Percentiles rank a stretch among this genome's conserved stretches.
phyloP scores from a whole-genome alignment of 2,113 vertebrate genomes.

The Melanotaenia duboulayi region DNA sequence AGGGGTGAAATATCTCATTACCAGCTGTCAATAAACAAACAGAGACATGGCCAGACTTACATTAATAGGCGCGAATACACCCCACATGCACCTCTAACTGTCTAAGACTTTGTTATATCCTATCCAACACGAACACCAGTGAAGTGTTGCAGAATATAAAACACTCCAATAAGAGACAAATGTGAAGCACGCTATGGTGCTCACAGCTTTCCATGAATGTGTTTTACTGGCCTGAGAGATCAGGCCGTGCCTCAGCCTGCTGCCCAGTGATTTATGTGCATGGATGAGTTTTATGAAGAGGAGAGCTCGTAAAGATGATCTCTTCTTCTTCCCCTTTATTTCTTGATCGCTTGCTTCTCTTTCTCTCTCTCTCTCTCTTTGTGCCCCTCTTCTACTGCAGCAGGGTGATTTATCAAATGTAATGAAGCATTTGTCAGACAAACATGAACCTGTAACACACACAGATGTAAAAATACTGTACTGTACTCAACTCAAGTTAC shows the following conservation, averaged over 20 bases:
- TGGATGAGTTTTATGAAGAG: conserved; percentile 70
- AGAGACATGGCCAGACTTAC: conserved; percentile 37
- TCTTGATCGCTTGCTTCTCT: conserved; percentile 52
- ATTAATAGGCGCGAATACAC: conserved; percentile 29
- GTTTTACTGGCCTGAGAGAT: conserved; percentile 65
- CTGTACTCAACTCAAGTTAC: conserved; percentile 1
- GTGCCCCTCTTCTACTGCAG: conserved; percentile 24
- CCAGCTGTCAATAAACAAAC: conserved; percentile 59
- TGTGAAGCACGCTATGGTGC: conserved; percentile 71
- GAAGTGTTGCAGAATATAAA: conserved; percentile 79
- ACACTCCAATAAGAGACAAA: conserved; percentile 73
- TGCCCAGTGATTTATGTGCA: conserved; percentile 71
- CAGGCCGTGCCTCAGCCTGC: conserved; percentile 52
- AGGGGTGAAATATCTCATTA: conserved; percentile 29
- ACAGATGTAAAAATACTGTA: conserved; percentile 13
- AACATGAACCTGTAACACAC: conserved; percentile 43
- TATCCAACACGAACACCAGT: conserved; percentile 58
- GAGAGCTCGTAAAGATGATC: conserved; percentile 70
- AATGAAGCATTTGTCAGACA: conserved; percentile 66
- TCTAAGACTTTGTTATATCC: conserved; percentile 52
- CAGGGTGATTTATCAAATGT: conserved; percentile 67
- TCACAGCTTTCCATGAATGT: conserved; percentile 61
- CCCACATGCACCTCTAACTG: conserved; percentile 34
- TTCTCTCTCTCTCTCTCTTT: conserved; percentile 16
- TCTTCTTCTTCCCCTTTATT: conserved; percentile 66